These are phyloP conservation scores for Gopherus evgoodei DNA, from an alignment of 2,113 vertebrate species.

Conservation along the genomic window DNA sequence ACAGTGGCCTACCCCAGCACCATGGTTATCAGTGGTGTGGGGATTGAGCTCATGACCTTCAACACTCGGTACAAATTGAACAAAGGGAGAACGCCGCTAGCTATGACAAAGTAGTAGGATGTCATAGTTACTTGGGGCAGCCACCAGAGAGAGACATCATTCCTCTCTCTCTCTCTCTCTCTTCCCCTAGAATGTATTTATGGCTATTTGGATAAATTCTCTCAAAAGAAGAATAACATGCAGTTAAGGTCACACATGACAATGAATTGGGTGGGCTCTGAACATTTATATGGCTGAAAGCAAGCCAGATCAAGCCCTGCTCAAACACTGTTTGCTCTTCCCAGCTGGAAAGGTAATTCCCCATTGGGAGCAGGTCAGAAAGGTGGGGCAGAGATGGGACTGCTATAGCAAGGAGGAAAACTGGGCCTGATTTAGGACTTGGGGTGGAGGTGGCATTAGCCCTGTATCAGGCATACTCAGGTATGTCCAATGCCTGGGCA, in stretches of 20 bases:
- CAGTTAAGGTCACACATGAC: neutral
- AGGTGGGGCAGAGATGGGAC: neutral
- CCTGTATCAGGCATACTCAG: neutral
- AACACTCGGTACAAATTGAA: neutral
- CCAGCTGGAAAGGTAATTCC: neutral
- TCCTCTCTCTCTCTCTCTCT: too few relatives aligned
- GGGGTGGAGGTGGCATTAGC: neutral
- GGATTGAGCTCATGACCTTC: neutral
- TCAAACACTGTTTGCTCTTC: neutral
- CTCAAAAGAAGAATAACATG: neutral
- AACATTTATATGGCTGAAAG: neutral
- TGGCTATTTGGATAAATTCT: neutral
- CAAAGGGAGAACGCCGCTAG: neutral
- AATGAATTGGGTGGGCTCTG: neutral
- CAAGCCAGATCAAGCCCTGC: neutral
- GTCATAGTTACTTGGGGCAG: neutral
- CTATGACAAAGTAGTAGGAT: neutral
- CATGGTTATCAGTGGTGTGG: neutral
- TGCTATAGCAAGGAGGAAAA: neutral
- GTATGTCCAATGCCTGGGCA: neutral
- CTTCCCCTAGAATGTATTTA: neutral
- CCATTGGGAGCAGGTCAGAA: neutral
- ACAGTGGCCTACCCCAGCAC: neutral
- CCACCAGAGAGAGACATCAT: neutral
- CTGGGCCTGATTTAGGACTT: neutral